A percentile compares a stretch with the other conserved stretches of the same genome.
Conservation (phyloP, 53 echinoderm and acorn worm species). For the Hippasteria phrygiana region DNA sequence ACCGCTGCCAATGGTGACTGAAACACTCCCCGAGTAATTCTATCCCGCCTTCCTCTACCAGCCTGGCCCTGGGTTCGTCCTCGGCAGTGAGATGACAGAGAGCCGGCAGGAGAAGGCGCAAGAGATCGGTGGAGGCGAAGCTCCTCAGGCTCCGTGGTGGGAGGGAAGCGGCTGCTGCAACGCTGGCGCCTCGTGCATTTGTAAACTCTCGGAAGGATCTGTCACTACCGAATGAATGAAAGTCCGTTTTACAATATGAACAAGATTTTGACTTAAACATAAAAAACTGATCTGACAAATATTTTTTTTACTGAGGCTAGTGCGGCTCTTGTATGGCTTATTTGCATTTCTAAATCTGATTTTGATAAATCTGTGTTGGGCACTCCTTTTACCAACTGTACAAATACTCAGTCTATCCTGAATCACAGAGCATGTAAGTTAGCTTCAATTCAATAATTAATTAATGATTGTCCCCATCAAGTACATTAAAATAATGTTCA, state of each 20-base stretch:
- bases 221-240: not conserved
- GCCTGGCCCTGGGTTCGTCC: slow-evolving; percentile 74
- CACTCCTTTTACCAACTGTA: too few relatives aligned
- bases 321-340: too few relatives aligned
- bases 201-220: slow-evolving; percentile 55
- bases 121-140: slow-evolving; percentile 72
- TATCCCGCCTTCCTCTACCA: slow-evolving; percentile 74
- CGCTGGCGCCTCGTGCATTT: not conserved
- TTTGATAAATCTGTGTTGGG: too few relatives aligned
- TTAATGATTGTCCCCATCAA: too few relatives aligned
- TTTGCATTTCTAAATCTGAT: too few relatives aligned
- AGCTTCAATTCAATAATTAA: too few relatives aligned
- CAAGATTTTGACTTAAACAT: not conserved
- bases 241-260: not conserved
- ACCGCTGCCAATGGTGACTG: slow-evolving; percentile 79
- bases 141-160: slow-evolving; percentile 33
- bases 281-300: too few relatives aligned
- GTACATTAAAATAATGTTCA: too few relatives aligned
- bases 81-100: slow-evolving; percentile 94
- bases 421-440: too few relatives aligned
- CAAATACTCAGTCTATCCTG: too few relatives aligned
- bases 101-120: slow-evolving; percentile 86
- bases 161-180: not conserved
- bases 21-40: slow-evolving; percentile 81
- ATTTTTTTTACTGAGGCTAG: too few relatives aligned